A percentile compares a stretch with the other conserved stretches of the same genome.
Evolutionary conservation across 1,140 invertebrate species (phyloP).

Genomic region (Drosophila sechellia): DNA sequence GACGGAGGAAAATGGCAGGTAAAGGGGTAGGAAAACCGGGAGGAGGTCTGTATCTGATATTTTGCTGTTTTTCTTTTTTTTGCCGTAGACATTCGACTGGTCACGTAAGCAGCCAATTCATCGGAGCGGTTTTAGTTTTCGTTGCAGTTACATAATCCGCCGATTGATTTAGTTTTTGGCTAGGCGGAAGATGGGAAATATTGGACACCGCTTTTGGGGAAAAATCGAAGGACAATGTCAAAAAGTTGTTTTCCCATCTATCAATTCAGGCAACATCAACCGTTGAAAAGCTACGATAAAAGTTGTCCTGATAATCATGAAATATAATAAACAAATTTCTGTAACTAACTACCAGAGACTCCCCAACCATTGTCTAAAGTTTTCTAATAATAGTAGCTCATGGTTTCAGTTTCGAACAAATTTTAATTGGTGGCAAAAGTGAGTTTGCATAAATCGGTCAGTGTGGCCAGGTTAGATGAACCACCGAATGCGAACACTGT

Average conservation of each 20-base stretch:
- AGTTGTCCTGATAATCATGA: too few species aligned
- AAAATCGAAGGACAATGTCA: slow-evolving; percentile 5
- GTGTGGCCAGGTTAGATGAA: not conserved
- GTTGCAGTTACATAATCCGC: slow-evolving; percentile 15
- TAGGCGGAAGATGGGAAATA: slow-evolving; percentile 53
- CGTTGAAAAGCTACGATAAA: too few species aligned
- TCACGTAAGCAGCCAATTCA: slow-evolving; percentile 63
- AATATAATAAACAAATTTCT: too few species aligned
- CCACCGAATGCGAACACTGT: not conserved
- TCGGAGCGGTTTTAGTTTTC: slow-evolving; percentile 13
- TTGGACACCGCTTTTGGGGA: not conserved
- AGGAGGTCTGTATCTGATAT: slow-evolving; percentile 8
- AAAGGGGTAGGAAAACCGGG: slow-evolving; percentile 2
- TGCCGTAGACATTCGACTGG: slow-evolving; percentile 38
- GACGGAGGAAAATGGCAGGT: slow-evolving; percentile 9
- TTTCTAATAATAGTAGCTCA: too few species aligned
- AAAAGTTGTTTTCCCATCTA: not conserved
- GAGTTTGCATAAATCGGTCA: slow-evolving; percentile 4
- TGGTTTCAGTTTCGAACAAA: not conserved
- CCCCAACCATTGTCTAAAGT: too few species aligned
- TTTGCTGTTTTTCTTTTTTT: slow-evolving; percentile 30
- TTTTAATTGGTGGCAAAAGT: slow-evolving; percentile 6
- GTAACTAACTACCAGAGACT: too few species aligned
- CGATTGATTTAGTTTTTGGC: slow-evolving; percentile 52
- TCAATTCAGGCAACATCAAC: not conserved